Evolutionary conservation across 2,797 vertebrate species (phyloP), one percentile per base, ranked within the genome.

Genomic region (Urocyon cinereoargenteus): DNA sequence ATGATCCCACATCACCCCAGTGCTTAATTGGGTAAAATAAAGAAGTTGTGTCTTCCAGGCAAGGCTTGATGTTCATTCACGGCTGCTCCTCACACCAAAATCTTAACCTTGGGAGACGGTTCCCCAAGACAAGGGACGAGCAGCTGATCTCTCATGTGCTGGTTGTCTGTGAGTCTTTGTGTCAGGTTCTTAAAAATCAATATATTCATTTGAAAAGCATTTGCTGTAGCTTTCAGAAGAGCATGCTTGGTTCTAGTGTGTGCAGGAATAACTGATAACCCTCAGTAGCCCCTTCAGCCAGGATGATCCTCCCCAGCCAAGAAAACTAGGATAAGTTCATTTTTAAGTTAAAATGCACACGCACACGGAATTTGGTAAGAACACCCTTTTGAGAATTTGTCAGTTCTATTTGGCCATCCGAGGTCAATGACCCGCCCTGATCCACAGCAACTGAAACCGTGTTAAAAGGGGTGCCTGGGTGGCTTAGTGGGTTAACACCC

Each of bases 111-210:
- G 6, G 26, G 68, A 26, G 49, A 59, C 2, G 5, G 3, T 3
- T 55, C 64, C 22, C 40, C 18, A 18, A 31, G n/a, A 55, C 11
- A 12, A 14, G 62, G 75, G 12, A 8, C n/a, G 24, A 28, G 5
- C 4, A 9, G 28, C 8, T 0, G 0, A 8, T 49, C 51, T 18
- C n/a, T 19, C n/a, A 16, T 2, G 5, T 26, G 1, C 12, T 14
- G 2, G 2, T 51, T 21, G 40, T 53, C 82, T 62, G 24, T 4
- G 55, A 72, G 84, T 22, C 40, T 85, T 31, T 16, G 55, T 2
- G 36, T 73, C 64, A 34, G 40, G 31, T 86, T 77, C 87, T 85
- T 40, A 45, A 85, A 85, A 77, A 70, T 34, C 26, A 68, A 22
- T n/a, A 28, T 0, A 3, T 45, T 24, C 53, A 10, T 45, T 57